Conservation (phyloP, 2,888 invertebrate species). For the Chorisops tibialis region DNA sequence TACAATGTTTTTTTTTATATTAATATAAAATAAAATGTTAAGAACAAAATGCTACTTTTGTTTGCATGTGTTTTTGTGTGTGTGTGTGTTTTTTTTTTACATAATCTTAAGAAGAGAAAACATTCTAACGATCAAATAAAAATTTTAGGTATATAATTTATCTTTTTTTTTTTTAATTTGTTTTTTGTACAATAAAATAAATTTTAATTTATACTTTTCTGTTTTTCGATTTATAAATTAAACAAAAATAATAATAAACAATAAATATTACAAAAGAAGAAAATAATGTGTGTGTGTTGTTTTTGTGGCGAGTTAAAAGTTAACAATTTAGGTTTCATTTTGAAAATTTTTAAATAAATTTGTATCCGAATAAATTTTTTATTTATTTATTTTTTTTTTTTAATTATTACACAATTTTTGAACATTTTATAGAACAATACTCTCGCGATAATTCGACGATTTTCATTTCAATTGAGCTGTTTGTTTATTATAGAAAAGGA, state of each 20-base stretch:
- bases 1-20: slow-evolving; percentile 6
- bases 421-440: too few species aligned
- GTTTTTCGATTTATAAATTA: slow-evolving; percentile 2
- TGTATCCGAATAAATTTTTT: not conserved
- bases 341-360: not conserved
- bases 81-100: not conserved
- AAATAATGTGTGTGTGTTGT: not conserved
- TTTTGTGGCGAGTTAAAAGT: not conserved
- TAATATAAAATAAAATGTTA: slow-evolving; percentile 6
- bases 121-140: slow-evolving; percentile 3
- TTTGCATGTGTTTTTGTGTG: too few species aligned
- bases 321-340: not conserved
- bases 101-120: slow-evolving; percentile 2
- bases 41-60: too few species aligned
- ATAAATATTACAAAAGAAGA: slow-evolving; percentile 9
- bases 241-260: slow-evolving; percentile 6
- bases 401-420: not conserved
- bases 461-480: too few species aligned
- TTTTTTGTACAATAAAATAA: slow-evolving; percentile 14
- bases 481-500: too few species aligned
- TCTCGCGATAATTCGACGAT: too few species aligned
- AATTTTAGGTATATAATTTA: too few species aligned
- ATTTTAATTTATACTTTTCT: not conserved
- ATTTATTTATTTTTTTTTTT: not conserved
- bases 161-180: not conserved